Evolutionary conservation across 1,140 invertebrate genomes (phyloP), one percentile per base, ranked within the genome.

Genomic region (Paraescarpia echinospica): DNA sequence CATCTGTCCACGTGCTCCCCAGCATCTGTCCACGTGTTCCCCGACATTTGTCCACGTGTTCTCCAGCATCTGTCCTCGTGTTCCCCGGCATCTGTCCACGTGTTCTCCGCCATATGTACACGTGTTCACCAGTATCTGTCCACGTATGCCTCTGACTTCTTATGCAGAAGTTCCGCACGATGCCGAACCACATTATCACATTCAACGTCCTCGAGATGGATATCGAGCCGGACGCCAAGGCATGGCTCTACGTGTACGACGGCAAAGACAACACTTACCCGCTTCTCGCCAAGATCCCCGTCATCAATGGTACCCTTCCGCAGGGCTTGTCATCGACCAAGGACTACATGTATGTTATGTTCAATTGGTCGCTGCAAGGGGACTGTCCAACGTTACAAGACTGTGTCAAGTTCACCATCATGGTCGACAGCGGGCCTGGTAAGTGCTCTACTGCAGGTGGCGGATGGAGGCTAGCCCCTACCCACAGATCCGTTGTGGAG

Each of bases 271-370:
- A 59, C 1, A n/a, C 31, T 2, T 35, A 88, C n/a, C 88, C 90
- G 12, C 35, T 48, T 9, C 35, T 94, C 0, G 92, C 34, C 22
- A 48, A 31, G 27, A 91, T 89, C 35, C 35, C 92, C 4, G 94
- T 96, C 77, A 93, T 94, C n/a, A 96, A 96, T 93, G 95, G 95
- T 2, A 94, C 94, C 2, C 95, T 95, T 59, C 95, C 95, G 31
- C 94, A 95, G 91, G 95, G 95, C 1, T 91, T 96, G 33, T 95
- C 95, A 1, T 94, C 95, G n/a, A 93, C 93, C 12, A 93, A 93
- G 9, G 93, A 94, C 89, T 41, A 31, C 18, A 93, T 95, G 27
- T 94, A 91, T 33, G 93, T 96, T 14, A 89, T 91, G 22, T 94
- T 96, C 88, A 88, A 93, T 22, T 95, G 94, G 92, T 92, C 34